These are phyloP conservation scores for Rhinoraja longicauda DNA, from an alignment of 2,797 vertebrate species.

Conservation along the genomic window DNA sequence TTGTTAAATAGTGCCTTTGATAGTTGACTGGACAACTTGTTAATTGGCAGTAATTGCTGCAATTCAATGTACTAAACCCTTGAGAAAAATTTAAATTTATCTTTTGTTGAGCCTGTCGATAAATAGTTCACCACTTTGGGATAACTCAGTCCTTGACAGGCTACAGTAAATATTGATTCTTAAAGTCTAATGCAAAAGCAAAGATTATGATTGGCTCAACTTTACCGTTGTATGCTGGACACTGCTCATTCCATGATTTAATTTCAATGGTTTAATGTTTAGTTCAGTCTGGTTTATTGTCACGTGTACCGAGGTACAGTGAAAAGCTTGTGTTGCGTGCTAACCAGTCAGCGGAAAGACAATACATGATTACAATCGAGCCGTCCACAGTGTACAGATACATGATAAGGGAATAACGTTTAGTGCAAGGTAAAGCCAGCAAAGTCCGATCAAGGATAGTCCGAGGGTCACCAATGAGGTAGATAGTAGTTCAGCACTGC, in stretches of 20 bases:
- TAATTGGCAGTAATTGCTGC: constrained; percentile 29
- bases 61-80: background rate
- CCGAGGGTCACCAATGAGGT: too few species aligned
- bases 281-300: too few species aligned
- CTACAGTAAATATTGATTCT: background rate
- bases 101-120: background rate
- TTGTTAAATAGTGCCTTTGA: background rate
- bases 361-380: too few species aligned
- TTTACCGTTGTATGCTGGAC: background rate
- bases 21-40: background rate
- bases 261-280: too few species aligned
- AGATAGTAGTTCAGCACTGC: too few species aligned
- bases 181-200: background rate
- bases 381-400: too few species aligned
- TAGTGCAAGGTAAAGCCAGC: too few species aligned
- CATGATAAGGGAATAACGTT: too few species aligned
- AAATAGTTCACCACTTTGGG: background rate
- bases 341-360: too few species aligned
- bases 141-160: background rate
- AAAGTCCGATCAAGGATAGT: too few species aligned
- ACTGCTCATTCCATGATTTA: background rate
- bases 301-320: too few species aligned
- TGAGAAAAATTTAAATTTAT: background rate
- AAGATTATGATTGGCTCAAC: background rate
- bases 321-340: too few species aligned